A percentile compares a stretch with the other conserved stretches of the same genome.
phyloP scores from a whole-genome alignment of 2,888 invertebrate genomes.

The Caenorhabditis zanzibari region DNA sequence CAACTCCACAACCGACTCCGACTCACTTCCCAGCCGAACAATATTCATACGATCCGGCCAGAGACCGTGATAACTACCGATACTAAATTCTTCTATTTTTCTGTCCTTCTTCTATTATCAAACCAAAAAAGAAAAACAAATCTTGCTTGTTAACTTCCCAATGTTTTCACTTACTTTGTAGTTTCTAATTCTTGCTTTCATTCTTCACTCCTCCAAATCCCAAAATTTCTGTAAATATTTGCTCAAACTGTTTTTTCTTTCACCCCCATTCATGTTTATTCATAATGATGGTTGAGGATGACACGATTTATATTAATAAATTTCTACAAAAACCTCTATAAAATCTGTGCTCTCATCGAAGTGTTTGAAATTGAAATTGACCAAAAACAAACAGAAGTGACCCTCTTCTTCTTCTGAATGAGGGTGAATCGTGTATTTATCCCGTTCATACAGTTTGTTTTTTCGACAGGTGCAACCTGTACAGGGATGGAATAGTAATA shows the following conservation, averaged over 20 bases:
- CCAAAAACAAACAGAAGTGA: constrained; percentile 51
- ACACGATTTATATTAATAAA: constrained; percentile 60
- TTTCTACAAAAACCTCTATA: constrained; percentile 45
- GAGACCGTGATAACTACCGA: constrained; percentile 70
- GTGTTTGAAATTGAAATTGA: constrained; percentile 33
- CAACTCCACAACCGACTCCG: constrained; percentile 66
- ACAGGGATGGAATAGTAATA: neutral
- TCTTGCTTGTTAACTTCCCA: constrained; percentile 47
- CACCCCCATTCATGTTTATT: constrained; percentile 29
- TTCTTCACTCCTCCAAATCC: neutral
- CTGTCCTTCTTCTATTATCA: neutral
- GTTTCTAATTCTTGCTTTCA: neutral
- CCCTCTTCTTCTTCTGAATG: constrained; percentile 34
- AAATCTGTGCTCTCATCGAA: neutral
- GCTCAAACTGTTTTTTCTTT: constrained; percentile 51
- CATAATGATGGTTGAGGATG: constrained; percentile 39
- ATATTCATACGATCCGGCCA: constrained; percentile 70
- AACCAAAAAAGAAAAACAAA: constrained; percentile 40
- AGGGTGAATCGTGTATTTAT: constrained; percentile 31
- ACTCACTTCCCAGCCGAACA: constrained; percentile 67
- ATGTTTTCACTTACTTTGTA: constrained; percentile 18
- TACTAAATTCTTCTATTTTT: constrained; percentile 50
- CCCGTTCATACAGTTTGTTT: constrained; percentile 34
- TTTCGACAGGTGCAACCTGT: constrained; percentile 9
- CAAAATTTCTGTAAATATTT: constrained; percentile 67